phyloP scores from a whole-genome alignment of 2,797 vertebrate genomes.

The Mus spretus region DNA sequence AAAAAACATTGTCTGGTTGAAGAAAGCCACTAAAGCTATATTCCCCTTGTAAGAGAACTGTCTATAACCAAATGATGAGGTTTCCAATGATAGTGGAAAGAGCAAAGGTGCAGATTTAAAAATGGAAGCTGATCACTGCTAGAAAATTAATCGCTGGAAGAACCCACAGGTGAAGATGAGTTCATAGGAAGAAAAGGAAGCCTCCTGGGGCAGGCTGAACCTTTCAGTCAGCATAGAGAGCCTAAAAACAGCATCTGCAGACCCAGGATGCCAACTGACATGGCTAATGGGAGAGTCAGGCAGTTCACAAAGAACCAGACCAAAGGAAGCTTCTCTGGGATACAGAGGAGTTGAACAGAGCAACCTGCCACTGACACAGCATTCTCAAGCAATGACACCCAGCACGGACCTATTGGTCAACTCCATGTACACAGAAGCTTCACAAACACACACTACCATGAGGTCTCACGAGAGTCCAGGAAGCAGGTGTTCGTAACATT shows the following conservation, averaged over 20 bases:
- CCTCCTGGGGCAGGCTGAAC: not conserved
- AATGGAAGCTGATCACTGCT: not conserved
- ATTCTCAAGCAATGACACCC: fast-evolving
- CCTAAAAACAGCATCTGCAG: constrained; percentile 4
- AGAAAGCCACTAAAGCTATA: not conserved
- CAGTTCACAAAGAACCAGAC: not conserved
- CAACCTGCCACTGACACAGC: not conserved
- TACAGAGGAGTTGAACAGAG: not conserved
- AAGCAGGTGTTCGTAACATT: not conserved
- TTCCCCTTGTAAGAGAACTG: not conserved
- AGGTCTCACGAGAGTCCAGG: not conserved
- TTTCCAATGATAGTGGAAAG: not conserved
- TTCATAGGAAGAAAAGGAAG: constrained; percentile 2
- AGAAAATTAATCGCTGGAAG: not conserved
- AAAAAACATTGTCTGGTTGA: not conserved
- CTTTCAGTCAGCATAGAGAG: not conserved
- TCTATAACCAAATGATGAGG: constrained; percentile 4
- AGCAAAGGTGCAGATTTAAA: not conserved
- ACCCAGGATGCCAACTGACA: not conserved
- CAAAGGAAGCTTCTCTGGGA: not conserved
- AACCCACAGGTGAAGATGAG: not conserved
- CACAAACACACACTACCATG: not conserved
- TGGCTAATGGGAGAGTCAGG: not conserved
- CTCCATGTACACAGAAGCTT: fast-evolving
- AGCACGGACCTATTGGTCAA: not conserved